Evolutionary conservation across 2,888 invertebrate species (phyloP).

Genomic region (Cerceris rybyensis): DNA sequence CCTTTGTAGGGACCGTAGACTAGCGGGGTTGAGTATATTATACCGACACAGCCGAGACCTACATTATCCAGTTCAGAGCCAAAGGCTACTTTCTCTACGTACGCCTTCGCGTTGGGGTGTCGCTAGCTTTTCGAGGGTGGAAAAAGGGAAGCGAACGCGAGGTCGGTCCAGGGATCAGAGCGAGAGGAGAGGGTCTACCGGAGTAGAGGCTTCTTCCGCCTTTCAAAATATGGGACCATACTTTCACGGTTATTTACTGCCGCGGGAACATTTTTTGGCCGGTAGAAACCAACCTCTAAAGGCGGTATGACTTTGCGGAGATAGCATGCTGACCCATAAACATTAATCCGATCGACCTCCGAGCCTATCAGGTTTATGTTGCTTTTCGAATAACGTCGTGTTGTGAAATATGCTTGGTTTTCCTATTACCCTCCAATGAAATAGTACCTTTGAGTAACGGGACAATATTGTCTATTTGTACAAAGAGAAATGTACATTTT

Average conservation of each 20-base stretch:
- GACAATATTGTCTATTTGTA: too few species aligned
- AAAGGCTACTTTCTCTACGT: conserved; percentile 70
- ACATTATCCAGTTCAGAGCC: conserved; percentile 73
- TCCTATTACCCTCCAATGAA: too few species aligned
- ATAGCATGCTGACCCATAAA: conserved; percentile 67
- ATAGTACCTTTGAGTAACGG: too few species aligned
- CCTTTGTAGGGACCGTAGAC: conserved; percentile 70
- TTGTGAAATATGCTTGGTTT: too few species aligned
- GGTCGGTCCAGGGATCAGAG: conserved; percentile 28
- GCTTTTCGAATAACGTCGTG: too few species aligned
- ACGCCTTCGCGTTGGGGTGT: conserved; percentile 47
- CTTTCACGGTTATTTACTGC: conserved; percentile 71
- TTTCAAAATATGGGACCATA: conserved; percentile 74
- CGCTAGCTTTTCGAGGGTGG: conserved; percentile 52
- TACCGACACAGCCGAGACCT: conserved; percentile 66
- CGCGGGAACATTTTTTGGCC: conserved; percentile 47
- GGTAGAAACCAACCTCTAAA: conserved; percentile 22
- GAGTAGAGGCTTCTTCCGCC: conserved; percentile 67
- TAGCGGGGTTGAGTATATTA: conserved; percentile 67
- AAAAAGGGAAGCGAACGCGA: conserved; percentile 33
- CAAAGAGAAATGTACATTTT: too few species aligned
- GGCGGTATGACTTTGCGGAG: conserved; percentile 43
- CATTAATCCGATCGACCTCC: conserved; percentile 54
- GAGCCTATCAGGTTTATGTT: too few species aligned
- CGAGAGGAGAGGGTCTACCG: conserved; percentile 53